Evolutionary conservation across 2,797 vertebrate genomes (phyloP).

Genomic region (Scolopax bukidnonensis): DNA sequence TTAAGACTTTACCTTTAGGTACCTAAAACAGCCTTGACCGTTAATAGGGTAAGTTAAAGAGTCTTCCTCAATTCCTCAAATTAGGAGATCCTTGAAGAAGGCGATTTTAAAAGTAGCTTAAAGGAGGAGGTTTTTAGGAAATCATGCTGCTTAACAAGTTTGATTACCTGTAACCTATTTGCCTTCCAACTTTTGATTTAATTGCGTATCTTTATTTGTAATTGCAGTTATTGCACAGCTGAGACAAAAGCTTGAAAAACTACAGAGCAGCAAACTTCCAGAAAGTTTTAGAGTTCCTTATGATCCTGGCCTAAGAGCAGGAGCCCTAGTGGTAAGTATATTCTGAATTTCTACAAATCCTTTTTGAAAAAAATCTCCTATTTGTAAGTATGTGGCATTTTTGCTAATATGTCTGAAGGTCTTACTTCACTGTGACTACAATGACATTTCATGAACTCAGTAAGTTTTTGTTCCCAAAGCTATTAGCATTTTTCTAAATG

Average conservation of each 20-base stretch:
- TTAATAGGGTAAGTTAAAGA: not conserved
- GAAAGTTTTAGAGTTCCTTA: slow-evolving; percentile 94
- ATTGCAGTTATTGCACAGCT: slow-evolving; percentile 90
- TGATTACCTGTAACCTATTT: not conserved
- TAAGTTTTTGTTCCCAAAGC: not conserved
- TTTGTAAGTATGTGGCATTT: not conserved
- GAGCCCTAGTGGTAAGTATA: slow-evolving; percentile 86
- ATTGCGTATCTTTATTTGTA: slow-evolving; percentile 15
- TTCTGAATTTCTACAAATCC: not conserved
- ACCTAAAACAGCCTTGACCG: not conserved
- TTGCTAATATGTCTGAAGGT: not conserved
- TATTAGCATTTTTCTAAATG: not conserved
- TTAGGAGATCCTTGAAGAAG: not conserved
- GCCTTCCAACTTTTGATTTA: not conserved
- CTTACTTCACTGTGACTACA: not conserved
- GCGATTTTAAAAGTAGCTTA: not conserved
- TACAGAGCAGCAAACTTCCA: slow-evolving; percentile 89
- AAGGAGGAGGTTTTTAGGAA: not conserved
- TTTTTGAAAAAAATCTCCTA: not conserved
- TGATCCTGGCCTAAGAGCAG: slow-evolving; percentile 94
- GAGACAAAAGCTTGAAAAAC: slow-evolving; percentile 92
- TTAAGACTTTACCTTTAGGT: not conserved
- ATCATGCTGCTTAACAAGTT: not conserved
- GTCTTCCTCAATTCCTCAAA: not conserved
- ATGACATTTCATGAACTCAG: not conserved